Conservation (phyloP, 2,888 invertebrate species). For the Lasioglossum villosulum region DNA sequence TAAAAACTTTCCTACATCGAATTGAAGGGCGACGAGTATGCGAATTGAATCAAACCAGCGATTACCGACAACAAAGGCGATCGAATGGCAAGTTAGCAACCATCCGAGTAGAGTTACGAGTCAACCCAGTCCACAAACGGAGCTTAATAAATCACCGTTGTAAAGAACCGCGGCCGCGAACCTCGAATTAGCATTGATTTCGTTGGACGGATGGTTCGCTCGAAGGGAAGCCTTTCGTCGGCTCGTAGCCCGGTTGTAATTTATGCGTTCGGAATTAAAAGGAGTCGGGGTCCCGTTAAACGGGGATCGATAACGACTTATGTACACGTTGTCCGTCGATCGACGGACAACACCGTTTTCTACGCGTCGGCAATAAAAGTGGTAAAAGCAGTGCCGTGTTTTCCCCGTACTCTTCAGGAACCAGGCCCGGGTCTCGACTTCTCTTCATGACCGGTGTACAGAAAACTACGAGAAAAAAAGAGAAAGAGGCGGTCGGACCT, state of each 20-base stretch:
- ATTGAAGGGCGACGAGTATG: no score
- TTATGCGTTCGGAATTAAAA: conserved; percentile 25
- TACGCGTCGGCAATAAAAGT: conserved; percentile 10
- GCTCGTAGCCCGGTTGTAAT: conserved; percentile 10
- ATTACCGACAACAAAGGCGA: neutral
- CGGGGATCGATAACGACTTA: conserved; percentile 25
- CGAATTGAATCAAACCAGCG: neutral
- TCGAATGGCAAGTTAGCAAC: conserved; percentile 4
- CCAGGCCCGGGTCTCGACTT: conserved; percentile 21
- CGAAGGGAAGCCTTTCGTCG: neutral
- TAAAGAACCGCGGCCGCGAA: neutral
- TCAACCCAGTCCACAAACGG: neutral
- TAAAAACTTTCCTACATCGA: no score
- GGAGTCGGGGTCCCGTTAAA: conserved; percentile 14
- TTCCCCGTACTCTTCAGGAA: neutral
- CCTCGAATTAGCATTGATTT: conserved; percentile 21
- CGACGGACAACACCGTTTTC: neutral
- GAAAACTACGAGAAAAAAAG: neutral
- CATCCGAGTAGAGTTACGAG: neutral
- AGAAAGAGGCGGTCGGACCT: neutral
- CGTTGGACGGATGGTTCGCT: neutral
- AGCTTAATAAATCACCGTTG: neutral
- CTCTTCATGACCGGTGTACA: neutral
- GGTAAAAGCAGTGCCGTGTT: conserved; percentile 3
- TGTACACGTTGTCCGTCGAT: conserved; percentile 12